Percentiles rank a stretch among this genome's conserved stretches.
phyloP scores from a whole-genome alignment of 2,113 vertebrate species.

The Hucho hucho region DNA sequence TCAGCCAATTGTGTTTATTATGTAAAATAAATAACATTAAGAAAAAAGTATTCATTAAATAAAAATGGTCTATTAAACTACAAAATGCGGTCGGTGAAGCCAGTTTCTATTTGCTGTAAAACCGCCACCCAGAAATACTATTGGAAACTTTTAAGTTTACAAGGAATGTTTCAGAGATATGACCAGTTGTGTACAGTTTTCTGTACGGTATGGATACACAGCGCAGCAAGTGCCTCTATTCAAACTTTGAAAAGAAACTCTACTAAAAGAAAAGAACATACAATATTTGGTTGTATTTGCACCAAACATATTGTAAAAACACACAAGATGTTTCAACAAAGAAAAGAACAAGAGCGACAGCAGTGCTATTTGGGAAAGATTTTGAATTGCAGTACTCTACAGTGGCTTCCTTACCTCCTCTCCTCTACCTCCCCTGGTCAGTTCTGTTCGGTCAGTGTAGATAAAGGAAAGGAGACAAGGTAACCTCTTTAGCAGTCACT shows the following conservation, averaged over 20 bases:
- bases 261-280: too few species aligned
- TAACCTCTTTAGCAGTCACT: background rate
- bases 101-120: too few species aligned
- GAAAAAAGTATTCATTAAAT: background rate
- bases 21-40: constrained; percentile 54
- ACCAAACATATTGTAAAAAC: too few species aligned
- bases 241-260: too few species aligned
- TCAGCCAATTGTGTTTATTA: constrained; percentile 22
- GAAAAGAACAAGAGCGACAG: background rate
- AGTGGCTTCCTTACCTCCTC: background rate
- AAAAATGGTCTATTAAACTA: background rate
- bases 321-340: too few species aligned
- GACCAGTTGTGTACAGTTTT: too few species aligned
- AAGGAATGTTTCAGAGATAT: too few species aligned
- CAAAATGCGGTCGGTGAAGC: too few species aligned
- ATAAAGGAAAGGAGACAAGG: constrained; percentile 1
- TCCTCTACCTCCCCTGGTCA: background rate
- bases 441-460: background rate
- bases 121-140: background rate
- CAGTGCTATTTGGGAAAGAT: background rate
- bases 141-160: background rate
- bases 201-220: too few species aligned
- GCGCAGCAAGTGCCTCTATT: too few species aligned
- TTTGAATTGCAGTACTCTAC: background rate
- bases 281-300: too few species aligned